Evolutionary conservation across 2,113 vertebrate species (phyloP).

Genomic region (Lepus americanus): DNA sequence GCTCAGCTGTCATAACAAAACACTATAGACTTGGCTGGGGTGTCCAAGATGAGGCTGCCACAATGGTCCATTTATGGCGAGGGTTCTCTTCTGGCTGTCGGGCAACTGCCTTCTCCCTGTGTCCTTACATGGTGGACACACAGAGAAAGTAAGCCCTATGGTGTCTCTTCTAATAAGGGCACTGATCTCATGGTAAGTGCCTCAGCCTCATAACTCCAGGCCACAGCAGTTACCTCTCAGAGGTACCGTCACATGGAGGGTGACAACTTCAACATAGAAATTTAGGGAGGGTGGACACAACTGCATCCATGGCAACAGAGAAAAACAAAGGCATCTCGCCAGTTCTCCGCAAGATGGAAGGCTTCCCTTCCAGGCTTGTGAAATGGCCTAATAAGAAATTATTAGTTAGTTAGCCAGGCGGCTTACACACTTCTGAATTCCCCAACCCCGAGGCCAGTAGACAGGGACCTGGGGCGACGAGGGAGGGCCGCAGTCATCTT

Average conservation of each 20-base stretch:
- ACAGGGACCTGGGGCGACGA: not conserved
- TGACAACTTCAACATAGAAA: not conserved
- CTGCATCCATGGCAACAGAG: not conserved
- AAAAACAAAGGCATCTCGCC: not conserved
- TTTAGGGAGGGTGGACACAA: not conserved
- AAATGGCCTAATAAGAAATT: slow-evolving; percentile 12
- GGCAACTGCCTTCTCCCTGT: not conserved
- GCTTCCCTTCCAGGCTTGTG: not conserved
- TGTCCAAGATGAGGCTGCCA: not conserved
- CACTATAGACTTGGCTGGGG: not conserved
- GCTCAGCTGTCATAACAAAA: slow-evolving; percentile 39
- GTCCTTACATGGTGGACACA: not conserved
- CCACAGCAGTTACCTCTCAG: not conserved
- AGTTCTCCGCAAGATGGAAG: slow-evolving; percentile 42
- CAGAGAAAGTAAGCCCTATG: not conserved
- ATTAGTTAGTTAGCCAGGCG: not conserved
- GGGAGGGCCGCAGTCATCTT: not conserved
- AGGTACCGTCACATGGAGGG: not conserved
- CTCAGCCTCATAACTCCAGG: not conserved
- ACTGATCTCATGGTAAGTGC: not conserved
- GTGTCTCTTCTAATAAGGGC: not conserved
- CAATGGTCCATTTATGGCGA: not conserved
- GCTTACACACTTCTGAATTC: slow-evolving; percentile 4
- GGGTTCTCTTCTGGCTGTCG: not conserved
- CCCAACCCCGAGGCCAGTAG: not conserved